A percentile compares a stretch with the other conserved stretches of the same genome.
phyloP scores from a whole-genome alignment of 2,888 invertebrate species.

The Agrenia bidenticulata region DNA sequence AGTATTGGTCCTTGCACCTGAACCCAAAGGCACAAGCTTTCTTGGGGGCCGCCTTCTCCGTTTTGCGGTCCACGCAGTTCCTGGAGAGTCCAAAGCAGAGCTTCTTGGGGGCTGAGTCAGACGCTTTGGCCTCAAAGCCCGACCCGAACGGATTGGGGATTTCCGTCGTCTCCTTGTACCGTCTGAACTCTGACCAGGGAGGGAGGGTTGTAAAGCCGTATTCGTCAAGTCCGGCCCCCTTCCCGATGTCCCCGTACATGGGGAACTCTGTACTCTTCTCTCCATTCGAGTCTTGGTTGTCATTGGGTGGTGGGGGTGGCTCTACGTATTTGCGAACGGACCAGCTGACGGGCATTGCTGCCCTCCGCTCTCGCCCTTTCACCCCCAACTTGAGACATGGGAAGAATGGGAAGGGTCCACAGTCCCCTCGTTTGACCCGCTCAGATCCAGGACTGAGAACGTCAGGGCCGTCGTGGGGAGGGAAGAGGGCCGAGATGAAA shows the following conservation, averaged over 20 bases:
- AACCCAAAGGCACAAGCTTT: background rate
- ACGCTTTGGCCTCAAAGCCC: background rate
- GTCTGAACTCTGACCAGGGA: constrained; percentile 1
- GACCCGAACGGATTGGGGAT: background rate
- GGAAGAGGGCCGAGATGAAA: constrained; percentile 5
- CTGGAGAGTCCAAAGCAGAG: constrained; percentile 2
- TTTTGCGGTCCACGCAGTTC: background rate
- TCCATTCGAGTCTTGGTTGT: background rate
- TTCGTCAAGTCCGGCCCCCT: background rate
- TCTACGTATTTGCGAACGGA: background rate
- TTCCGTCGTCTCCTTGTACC: background rate
- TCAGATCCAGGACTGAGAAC: background rate
- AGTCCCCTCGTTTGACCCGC: background rate
- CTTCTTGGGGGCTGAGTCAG: background rate
- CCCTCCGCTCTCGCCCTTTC: background rate
- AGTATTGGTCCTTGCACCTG: background rate
- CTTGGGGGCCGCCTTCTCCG: background rate
- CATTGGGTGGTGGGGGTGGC: background rate
- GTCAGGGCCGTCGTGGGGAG: background rate
- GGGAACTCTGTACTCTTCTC: background rate
- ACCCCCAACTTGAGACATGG: background rate
- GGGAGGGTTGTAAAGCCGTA: background rate
- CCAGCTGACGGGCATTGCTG: background rate
- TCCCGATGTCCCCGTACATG: background rate
- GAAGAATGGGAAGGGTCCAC: background rate